Percentiles rank a stretch among this genome's conserved stretches.
Evolutionary conservation across 2,888 invertebrate genomes (phyloP).

Genomic region (Adelognathus sp.): DNA sequence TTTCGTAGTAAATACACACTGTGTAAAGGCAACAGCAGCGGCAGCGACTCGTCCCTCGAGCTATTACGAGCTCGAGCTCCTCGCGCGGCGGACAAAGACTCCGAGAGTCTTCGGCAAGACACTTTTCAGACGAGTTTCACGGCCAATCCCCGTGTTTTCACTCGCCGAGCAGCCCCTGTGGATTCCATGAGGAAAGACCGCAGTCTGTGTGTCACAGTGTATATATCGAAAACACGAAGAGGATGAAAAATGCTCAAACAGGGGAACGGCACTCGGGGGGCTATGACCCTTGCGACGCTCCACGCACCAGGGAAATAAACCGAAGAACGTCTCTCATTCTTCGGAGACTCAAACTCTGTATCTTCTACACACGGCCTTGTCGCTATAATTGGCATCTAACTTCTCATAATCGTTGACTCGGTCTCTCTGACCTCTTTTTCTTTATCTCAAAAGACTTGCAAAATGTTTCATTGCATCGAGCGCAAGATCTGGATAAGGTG

Average conservation of each 20-base stretch:
- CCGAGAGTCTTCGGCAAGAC: slow-evolving; percentile 36
- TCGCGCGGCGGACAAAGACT: slow-evolving; percentile 56
- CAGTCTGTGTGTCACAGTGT: too few relatives aligned
- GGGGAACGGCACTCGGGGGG: slow-evolving; percentile 32
- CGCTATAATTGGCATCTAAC: slow-evolving; percentile 10
- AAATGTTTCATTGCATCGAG: too few relatives aligned
- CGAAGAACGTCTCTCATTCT: slow-evolving; percentile 21
- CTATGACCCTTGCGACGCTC: slow-evolving; percentile 32
- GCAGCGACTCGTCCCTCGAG: slow-evolving; percentile 36
- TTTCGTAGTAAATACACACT: slow-evolving; percentile 1
- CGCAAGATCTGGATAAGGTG: too few relatives aligned
- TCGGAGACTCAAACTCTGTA: slow-evolving; percentile 1
- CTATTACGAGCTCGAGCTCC: slow-evolving; percentile 54
- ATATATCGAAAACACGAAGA: background rate
- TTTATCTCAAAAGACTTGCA: too few relatives aligned
- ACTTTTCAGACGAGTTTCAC: slow-evolving; percentile 48
- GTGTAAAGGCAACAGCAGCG: background rate
- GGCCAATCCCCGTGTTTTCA: slow-evolving; percentile 43
- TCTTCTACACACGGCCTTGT: background rate
- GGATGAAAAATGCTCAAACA: slow-evolving; percentile 22
- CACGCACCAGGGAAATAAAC: slow-evolving; percentile 42
- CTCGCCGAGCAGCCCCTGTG: slow-evolving; percentile 16
- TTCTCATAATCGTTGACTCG: slow-evolving; percentile 6
- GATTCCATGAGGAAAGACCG: slow-evolving; percentile 43
- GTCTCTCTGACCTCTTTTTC: background rate